Evolutionary conservation across 1,140 invertebrate genomes (phyloP).

Genomic region (Oreohelix idahoensis): DNA sequence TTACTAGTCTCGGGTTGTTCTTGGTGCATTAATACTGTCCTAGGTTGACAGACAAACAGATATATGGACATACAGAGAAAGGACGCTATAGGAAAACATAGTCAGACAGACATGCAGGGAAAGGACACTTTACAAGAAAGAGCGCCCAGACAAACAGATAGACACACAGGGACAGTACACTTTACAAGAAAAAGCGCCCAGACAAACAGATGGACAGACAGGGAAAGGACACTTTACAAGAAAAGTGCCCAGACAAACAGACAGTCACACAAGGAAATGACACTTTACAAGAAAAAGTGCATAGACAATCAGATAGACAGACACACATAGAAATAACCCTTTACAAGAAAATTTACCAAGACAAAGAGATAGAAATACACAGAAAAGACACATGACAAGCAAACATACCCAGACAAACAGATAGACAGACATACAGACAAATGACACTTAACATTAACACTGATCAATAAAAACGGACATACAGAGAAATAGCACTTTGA

Average conservation of each 20-base stretch:
- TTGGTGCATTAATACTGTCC: too few relatives aligned
- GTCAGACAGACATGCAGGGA: background rate
- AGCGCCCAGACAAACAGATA: background rate
- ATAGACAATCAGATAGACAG: background rate
- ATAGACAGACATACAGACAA: background rate
- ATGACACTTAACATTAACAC: background rate
- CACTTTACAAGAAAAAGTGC: too few relatives aligned
- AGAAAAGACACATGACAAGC: too few relatives aligned
- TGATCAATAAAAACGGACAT: background rate
- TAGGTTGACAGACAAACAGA: too few relatives aligned
- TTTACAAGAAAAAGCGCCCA: too few relatives aligned
- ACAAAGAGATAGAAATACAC: background rate
- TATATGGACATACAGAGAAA: too few relatives aligned
- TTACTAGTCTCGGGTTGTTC: too few relatives aligned
- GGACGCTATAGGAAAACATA: too few relatives aligned
- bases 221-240: too few relatives aligned
- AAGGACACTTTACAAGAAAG: background rate
- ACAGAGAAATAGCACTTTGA: constrained; percentile 7
- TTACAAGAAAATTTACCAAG: background rate
- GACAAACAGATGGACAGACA: background rate
- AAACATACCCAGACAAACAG: background rate
- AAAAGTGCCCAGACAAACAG: background rate
- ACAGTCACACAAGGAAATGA: too few relatives aligned
- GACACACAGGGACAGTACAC: too few relatives aligned
- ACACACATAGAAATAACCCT: background rate